phyloP scores from a whole-genome alignment of 2,888 invertebrate species.

The Teleogryllus oceanicus region DNA sequence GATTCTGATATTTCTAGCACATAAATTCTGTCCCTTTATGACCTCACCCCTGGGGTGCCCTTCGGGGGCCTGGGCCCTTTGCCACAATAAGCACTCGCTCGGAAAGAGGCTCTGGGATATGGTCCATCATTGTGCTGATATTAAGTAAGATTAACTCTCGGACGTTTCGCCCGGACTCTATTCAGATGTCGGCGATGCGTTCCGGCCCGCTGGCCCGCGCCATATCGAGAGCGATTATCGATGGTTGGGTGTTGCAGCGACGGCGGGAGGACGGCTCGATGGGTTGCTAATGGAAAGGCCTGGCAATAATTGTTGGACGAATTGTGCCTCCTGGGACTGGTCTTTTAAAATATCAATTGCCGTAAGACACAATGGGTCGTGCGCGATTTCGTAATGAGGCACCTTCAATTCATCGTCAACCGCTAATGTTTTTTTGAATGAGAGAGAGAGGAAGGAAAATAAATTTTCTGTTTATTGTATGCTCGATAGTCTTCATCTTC shows the following conservation, averaged over 20 bases:
- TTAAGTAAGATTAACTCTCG: constrained; percentile 1
- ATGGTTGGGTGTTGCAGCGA: neutral
- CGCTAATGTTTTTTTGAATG: no score
- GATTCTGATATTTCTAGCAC: constrained; percentile 18
- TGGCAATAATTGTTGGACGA: no score
- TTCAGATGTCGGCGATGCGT: constrained; percentile 18
- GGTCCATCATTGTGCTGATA: constrained; percentile 18
- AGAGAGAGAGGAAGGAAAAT: no score
- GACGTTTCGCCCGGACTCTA: neutral
- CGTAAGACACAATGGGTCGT: no score
- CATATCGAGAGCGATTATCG: constrained; percentile 7
- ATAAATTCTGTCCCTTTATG: constrained; percentile 1
- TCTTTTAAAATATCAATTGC: no score
- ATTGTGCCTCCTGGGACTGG: no score
- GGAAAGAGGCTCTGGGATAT: neutral
- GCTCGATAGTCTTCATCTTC: no score
- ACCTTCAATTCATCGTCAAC: no score
- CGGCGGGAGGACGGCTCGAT: no score
- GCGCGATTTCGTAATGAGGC: no score
- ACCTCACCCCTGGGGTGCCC: neutral
- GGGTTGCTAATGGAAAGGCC: no score
- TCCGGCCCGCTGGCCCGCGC: neutral
- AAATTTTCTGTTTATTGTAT: no score
- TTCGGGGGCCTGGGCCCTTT: neutral
- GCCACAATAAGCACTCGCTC: neutral